Percentiles rank a stretch among this genome's conserved stretches.
phyloP scores from a whole-genome alignment of 2,113 vertebrate genomes.

The Hemiscyllium ocellatum region DNA sequence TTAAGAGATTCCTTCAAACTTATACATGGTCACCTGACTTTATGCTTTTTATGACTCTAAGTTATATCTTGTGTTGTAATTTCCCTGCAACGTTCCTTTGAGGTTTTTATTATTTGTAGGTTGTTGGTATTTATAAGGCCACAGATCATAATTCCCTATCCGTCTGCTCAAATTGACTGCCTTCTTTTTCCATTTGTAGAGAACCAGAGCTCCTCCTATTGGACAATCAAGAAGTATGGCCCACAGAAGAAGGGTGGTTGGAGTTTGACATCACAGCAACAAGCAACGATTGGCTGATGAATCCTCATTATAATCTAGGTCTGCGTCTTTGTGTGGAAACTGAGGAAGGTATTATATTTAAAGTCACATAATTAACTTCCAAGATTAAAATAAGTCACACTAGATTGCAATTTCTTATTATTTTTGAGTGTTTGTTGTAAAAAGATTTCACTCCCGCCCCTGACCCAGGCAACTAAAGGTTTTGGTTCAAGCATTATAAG shows the following conservation, averaged over 20 bases:
- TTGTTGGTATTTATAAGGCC: background rate
- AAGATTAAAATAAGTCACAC: background rate
- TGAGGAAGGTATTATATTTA: slow-evolving; percentile 63
- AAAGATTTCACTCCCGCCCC: background rate
- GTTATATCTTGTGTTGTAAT: background rate
- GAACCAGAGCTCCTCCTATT: slow-evolving; percentile 84
- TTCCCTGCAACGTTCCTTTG: background rate
- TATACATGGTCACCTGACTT: background rate
- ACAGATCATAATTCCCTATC: background rate
- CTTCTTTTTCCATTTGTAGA: slow-evolving; percentile 50
- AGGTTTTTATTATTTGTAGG: background rate
- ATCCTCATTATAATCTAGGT: slow-evolving; percentile 71
- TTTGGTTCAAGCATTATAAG: background rate
- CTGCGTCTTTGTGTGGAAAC: slow-evolving; percentile 87
- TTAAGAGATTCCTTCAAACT: background rate
- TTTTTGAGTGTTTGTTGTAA: too few species aligned
- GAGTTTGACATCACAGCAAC: slow-evolving; percentile 85
- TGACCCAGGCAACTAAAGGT: background rate
- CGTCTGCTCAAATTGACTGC: background rate
- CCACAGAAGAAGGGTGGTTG: slow-evolving; percentile 83
- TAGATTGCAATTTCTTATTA: background rate
- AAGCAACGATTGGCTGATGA: slow-evolving; percentile 77
- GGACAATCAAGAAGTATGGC: slow-evolving; percentile 78
- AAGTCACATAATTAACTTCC: background rate
- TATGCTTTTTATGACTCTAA: background rate